Percentiles rank a stretch among this genome's conserved stretches.
These are phyloP conservation scores for Pomatostomus ruficeps DNA, from an alignment of 2,113 vertebrate species.

Conservation along the genomic window DNA sequence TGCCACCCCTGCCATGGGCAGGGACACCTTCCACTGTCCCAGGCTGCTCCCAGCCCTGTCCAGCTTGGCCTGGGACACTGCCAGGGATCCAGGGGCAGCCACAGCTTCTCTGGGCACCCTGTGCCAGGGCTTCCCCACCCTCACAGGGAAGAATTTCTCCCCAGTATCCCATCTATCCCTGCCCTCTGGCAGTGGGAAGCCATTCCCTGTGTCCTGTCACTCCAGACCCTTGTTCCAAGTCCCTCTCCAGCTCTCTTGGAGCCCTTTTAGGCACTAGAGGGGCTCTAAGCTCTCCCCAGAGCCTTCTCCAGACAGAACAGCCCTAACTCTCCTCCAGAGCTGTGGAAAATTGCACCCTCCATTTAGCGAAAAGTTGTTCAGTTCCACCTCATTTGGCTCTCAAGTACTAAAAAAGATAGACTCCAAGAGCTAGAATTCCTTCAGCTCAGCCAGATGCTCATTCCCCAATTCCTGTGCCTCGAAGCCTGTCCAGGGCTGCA, in stretches of 20 bases:
- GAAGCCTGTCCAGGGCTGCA: not conserved
- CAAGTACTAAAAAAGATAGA: not conserved
- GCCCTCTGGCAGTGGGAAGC: not conserved
- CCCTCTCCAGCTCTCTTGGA: not conserved
- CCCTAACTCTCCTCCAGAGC: not conserved
- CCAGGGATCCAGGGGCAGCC: not conserved
- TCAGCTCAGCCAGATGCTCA: not conserved
- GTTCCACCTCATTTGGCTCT: not conserved
- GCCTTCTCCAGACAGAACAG: not conserved
- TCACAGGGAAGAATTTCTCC: rapidly evolving
- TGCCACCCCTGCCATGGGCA: not conserved
- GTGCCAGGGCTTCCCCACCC: not conserved
- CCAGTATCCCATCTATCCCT: rapidly evolving
- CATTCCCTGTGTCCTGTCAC: not conserved
- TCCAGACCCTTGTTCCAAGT: not conserved
- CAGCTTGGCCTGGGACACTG: not conserved
- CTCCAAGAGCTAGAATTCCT: not conserved
- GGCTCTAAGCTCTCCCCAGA: not conserved
- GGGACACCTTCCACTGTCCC: not conserved
- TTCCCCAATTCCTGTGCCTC: not conserved
- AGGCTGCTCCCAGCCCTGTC: not conserved
- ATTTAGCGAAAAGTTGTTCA: not conserved
- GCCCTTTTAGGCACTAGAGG: too few species aligned
- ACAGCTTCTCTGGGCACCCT: not conserved
- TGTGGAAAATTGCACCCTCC: not conserved